Evolutionary conservation across 2,888 invertebrate species (phyloP), one percentile per base, ranked within the genome.

Genomic region (Luffia ferchaultella): DNA sequence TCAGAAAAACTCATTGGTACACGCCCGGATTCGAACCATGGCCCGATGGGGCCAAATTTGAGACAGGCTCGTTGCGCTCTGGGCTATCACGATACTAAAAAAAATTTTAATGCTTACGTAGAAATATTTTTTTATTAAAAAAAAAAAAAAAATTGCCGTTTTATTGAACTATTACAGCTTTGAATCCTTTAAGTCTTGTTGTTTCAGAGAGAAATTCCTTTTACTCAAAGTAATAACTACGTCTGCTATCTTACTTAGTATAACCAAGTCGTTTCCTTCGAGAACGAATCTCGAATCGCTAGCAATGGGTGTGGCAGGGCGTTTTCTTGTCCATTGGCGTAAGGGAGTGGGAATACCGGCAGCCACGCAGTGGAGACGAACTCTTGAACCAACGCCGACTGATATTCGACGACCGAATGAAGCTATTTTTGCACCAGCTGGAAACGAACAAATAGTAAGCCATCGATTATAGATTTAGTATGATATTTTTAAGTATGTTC

Each of bases 381-480:
- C 85, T 20, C 86, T 83, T 0, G 83, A 76, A 46, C 91, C 90
- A 53, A 88, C 87, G 0, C 88, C 85, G 44, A 86, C 87, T 18
- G 86, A 83, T 47, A 92, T 62, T 12, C 86, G 74, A 53, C 90
- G 89, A 1, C 93, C 91, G 70, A 95, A 96, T 40, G 93, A 93
- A 15, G 92, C 91, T 30, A 96, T 90, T 62, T 90, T 87, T 0
- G 95, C 94, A 30, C 93, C 91, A 1, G 93, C 95, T 93, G 66
- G 30, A 62, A 55, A 43, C 3, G 40, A 5, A n/a, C n/a, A n/a
- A n/a, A n/a, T n/a, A n/a, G n/a, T n/a, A n/a, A n/a, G n/a, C n/a
- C n/a, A n/a, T n/a, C n/a, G n/a, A n/a, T n/a, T n/a, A n/a, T n/a
- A n/a, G n/a, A n/a, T n/a, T n/a, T n/a, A n/a, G n/a, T n/a, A n/a